Evolutionary conservation across 2,113 vertebrate genomes (phyloP).

Genomic region (Nerophis ophidion): DNA sequence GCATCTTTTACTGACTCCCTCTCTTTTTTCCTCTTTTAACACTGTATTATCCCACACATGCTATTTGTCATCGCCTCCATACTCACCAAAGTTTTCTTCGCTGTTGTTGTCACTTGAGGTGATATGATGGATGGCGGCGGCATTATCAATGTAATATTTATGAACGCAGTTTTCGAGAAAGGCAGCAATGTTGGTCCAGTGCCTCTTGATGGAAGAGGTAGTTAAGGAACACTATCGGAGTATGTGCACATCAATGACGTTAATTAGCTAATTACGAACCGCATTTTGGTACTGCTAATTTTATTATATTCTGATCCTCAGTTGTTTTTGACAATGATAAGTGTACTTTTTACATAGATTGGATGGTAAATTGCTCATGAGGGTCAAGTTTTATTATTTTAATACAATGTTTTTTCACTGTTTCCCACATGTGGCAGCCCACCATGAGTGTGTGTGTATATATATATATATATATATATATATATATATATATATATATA

Average conservation of each 20-base stretch:
- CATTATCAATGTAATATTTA: conserved; percentile 2
- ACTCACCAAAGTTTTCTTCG: conserved; percentile 8
- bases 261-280: not conserved
- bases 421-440: too few relatives aligned
- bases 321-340: too few relatives aligned
- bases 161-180: conserved; percentile 1
- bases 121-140: conserved; percentile 10
- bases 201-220: not conserved
- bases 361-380: too few relatives aligned
- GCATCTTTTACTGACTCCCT: conserved; percentile 4
- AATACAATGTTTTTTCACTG: too few relatives aligned
- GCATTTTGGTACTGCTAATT: not conserved
- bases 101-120: not conserved
- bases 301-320: not conserved
- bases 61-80: conserved; percentile 38
- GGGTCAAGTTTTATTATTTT: too few relatives aligned
- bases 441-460: too few relatives aligned
- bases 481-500: too few relatives aligned
- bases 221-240: not conserved
- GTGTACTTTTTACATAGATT: too few relatives aligned
- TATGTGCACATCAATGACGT: not conserved
- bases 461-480: too few relatives aligned
- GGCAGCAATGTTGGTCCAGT: not conserved
- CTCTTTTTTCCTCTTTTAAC: not conserved
- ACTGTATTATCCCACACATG: conserved; percentile 32